These are phyloP conservation scores for Grammomys surdaster DNA, from an alignment of 2,113 vertebrate species.

Conservation along the genomic window DNA sequence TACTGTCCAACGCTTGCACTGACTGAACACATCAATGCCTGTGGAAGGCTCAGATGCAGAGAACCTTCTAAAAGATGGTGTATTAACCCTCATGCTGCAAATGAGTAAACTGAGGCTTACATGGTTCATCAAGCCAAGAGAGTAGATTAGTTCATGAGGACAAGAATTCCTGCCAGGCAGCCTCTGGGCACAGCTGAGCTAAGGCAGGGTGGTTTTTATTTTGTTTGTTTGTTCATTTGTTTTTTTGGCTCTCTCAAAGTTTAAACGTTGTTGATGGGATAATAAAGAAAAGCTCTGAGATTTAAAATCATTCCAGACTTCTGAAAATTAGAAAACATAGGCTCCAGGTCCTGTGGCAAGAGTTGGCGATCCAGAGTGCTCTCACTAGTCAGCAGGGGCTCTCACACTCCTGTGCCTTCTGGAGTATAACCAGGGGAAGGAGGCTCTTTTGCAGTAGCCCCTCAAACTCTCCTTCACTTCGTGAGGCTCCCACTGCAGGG, in stretches of 20 bases:
- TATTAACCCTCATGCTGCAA: background rate
- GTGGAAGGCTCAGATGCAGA: accelerated
- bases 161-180: no score
- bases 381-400: background rate
- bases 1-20: background rate
- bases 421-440: accelerated
- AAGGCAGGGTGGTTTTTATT: background rate
- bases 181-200: background rate
- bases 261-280: background rate
- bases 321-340: background rate
- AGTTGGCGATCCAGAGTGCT: background rate
- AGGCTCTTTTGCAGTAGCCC: background rate
- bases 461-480: background rate
- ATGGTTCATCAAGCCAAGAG: background rate
- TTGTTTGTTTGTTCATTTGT: no score
- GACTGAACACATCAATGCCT: background rate
- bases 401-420: background rate
- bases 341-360: background rate
- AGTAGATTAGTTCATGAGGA: background rate
- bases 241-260: background rate
- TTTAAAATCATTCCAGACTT: background rate
- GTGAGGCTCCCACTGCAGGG: background rate
- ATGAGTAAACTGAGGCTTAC: background rate
- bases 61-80: background rate
- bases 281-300: background rate